Conservation (phyloP, 2,113 vertebrate species). For the Tragelaphus strepsiceros region DNA sequence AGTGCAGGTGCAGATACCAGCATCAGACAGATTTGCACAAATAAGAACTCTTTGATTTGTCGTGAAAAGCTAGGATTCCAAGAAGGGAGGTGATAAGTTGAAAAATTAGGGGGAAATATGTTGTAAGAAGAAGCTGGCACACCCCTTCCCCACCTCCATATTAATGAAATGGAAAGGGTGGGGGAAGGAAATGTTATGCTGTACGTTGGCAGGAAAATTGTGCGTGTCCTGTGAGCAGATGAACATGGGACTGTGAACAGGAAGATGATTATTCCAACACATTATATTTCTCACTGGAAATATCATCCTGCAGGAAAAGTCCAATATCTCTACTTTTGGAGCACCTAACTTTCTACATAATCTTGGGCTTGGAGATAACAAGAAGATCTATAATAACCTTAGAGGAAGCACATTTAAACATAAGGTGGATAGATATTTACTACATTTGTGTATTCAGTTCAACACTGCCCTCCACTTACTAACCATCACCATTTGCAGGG, state of each 20-base stretch:
- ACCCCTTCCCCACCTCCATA: constrained; percentile 73
- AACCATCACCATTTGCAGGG: not conserved
- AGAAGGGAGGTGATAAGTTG: constrained; percentile 73
- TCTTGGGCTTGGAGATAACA: constrained; percentile 28
- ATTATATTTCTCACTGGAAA: constrained; percentile 74
- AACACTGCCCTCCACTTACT: not conserved
- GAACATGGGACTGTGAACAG: constrained; percentile 74
- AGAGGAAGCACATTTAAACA: constrained; percentile 30
- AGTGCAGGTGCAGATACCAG: constrained; percentile 68
- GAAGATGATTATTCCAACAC: constrained; percentile 76
- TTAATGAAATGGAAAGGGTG: constrained; percentile 71
- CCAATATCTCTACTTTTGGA: constrained; percentile 68
- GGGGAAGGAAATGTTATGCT: constrained; percentile 69
- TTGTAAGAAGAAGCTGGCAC: constrained; percentile 72
- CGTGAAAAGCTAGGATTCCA: constrained; percentile 67
- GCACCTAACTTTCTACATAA: constrained; percentile 49
- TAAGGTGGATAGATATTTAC: not conserved
- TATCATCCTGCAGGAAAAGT: constrained; percentile 71
- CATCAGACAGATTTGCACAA: constrained; percentile 68
- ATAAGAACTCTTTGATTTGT: constrained; percentile 66
- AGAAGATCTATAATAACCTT: not conserved
- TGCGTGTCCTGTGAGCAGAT: constrained; percentile 76
- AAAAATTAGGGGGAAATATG: constrained; percentile 75
- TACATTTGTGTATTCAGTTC: not conserved
- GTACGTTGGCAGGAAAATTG: constrained; percentile 70